These are phyloP conservation scores for Phycodurus eques DNA, from an alignment of 2,113 vertebrate species.

Conservation along the genomic window DNA sequence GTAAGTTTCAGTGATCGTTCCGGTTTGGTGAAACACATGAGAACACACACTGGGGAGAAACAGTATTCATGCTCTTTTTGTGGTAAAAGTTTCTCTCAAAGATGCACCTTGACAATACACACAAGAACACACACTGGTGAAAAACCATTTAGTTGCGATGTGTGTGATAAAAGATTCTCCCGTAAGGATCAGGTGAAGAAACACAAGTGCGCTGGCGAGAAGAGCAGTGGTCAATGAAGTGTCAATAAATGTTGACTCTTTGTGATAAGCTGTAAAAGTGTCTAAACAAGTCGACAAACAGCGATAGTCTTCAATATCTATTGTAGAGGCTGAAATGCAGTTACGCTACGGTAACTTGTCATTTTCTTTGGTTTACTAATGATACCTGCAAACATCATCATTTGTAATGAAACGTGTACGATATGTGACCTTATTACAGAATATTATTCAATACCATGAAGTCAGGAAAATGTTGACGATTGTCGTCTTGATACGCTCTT, in stretches of 20 bases:
- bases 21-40: background rate
- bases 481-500: too few species aligned
- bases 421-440: background rate
- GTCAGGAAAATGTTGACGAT: background rate
- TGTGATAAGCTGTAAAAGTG: background rate
- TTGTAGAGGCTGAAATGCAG: background rate
- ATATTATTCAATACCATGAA: background rate
- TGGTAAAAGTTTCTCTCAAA: background rate
- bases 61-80: background rate
- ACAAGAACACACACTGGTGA: background rate
- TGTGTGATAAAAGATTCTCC: background rate
- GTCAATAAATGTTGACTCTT: background rate
- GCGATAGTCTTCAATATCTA: background rate
- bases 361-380: background rate
- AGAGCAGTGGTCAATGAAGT: background rate
- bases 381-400: background rate
- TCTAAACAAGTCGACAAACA: background rate
- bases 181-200: conserved; percentile 1
- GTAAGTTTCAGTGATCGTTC: conserved; percentile 1
- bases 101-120: background rate
- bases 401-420: background rate
- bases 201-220: background rate
- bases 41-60: background rate
- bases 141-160: background rate
- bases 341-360: background rate